These are phyloP conservation scores for Sylvia atricapilla DNA, from an alignment of 2,113 vertebrate species.

Conservation along the genomic window DNA sequence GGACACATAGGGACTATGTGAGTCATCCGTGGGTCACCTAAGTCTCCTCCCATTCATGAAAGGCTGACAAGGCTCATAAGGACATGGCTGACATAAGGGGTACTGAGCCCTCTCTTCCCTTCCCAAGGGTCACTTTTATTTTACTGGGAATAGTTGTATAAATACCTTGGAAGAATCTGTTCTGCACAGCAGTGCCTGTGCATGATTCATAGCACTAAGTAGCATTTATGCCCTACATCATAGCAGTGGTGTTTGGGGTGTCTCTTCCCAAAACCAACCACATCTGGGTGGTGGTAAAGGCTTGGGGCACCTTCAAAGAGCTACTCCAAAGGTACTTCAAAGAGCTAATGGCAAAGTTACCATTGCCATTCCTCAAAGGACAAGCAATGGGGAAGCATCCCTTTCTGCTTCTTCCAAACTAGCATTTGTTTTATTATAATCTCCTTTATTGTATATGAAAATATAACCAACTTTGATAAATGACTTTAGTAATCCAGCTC, in stretches of 20 bases:
- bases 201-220: accelerated
- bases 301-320: not conserved
- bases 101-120: not conserved
- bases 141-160: not conserved
- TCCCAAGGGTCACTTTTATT: not conserved
- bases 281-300: not conserved
- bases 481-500: not conserved
- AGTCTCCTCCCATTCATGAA: not conserved
- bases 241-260: not conserved
- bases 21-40: not conserved
- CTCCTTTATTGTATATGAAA: not conserved
- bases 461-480: not conserved
- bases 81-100: not conserved
- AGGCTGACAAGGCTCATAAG: not conserved
- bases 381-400: not conserved
- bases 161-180: not conserved
- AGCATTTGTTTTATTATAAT: not conserved
- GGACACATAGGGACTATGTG: accelerated
- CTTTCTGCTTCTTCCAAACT: not conserved
- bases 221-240: not conserved
- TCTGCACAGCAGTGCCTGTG: not conserved
- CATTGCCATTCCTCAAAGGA: not conserved
- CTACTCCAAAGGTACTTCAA: too few species aligned
- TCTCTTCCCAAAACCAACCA: not conserved
- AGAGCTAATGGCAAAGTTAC: not conserved